Base-by-base conservation (phyloP, 2,797 vertebrate genomes). In the Sus cebifrons region DNA sequence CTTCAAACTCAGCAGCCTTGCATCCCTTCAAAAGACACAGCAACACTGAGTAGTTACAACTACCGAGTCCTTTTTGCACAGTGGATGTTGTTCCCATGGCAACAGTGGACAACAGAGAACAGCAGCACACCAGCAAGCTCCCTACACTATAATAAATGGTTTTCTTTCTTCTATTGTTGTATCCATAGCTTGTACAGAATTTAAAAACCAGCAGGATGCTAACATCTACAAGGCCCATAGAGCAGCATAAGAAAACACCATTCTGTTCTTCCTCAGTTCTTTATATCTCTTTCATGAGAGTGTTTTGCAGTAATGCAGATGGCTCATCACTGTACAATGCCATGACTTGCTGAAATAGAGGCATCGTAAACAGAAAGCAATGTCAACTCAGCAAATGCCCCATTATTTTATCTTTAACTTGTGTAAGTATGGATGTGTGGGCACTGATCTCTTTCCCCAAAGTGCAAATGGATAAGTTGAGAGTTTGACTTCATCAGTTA, bases 1-100 rank as follows among this genome's bases (percentile, higher is more conserved):
- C 60, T 85, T 86, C 32, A 14, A 62, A 91, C 56, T 32, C 58
- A 91, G 29, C 29, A 40, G 17, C 70, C 74, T 44, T 60, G 25
- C 44, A 12, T 95, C 20, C 36, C 60, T 65, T 92, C 13, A 52
- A 85, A 73, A 92, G 44, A 44, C 74, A 70, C 44, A 70, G 77
- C 88, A 96, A 86, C 86, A 9, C 32, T 89, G 52, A 71, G 54
- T 83, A 95, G 62, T 89, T 93, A 65, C 36, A 93, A 86, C n/a
- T 68, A 82, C n/a, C 64, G 68, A 79, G 49, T 56, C 32, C 54
- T 71, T 91, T 94, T 95, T 94, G 81, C 91, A 67, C 75, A 75
- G 67, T 49, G 90, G 92, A 71, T 94, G 83, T 6, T n/a, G 93
- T 98, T 97, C 54, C 96, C 77, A 97, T 97, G 83, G 88, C 91